Evolutionary conservation across 2,888 invertebrate genomes (phyloP), one percentile per base, ranked within the genome.

Genomic region (Drosophila atroscutellata): DNA sequence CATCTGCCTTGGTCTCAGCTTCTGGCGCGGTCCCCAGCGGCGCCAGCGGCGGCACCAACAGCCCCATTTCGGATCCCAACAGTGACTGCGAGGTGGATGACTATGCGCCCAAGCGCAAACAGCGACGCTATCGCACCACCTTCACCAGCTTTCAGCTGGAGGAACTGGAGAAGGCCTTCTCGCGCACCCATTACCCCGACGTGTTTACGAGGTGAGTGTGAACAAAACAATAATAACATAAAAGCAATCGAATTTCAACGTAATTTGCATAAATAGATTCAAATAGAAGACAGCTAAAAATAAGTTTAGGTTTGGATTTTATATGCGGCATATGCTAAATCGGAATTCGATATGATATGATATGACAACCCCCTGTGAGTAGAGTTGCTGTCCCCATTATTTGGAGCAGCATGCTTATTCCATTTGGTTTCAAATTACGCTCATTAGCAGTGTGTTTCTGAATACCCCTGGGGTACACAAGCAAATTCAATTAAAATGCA

Each of bases 101-200:
- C 80, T 97, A 96, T 91, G 94, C 97, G 0, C 97, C 97, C 0
- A 98, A 98, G 93, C 94, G 98, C 79, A 98, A 98, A 92, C 98
- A 98, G 92, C 94, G 98, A 11, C 94, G 98, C 52, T 98, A 98
- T 92, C 94, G 98, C 78, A 98, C 98, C n/a, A 98, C 98, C 36
- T 98, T 98, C 93, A 98, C 98, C 52, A 97, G 97, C 91, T 98
- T 97, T 91, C 98, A 99, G 93, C 94, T 99, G 80, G 99, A 99
- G 92, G 99, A 99, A 93, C 93, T 99, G 86, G 99, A 99, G 93
- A 99, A 99, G 92, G 98, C 99, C 0, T 99, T 99, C 94, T 97
- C 98, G 3, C 96, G 98, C 92, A 99, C 99, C 18, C 99, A 99
- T 93, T 99, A 99, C 93, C 99, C 99, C 39, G 99, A 99, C 93